Percentiles rank a stretch among this genome's conserved stretches.
Evolutionary conservation across 2,888 invertebrate species (phyloP).

Genomic region (Stratiomys singularior): DNA sequence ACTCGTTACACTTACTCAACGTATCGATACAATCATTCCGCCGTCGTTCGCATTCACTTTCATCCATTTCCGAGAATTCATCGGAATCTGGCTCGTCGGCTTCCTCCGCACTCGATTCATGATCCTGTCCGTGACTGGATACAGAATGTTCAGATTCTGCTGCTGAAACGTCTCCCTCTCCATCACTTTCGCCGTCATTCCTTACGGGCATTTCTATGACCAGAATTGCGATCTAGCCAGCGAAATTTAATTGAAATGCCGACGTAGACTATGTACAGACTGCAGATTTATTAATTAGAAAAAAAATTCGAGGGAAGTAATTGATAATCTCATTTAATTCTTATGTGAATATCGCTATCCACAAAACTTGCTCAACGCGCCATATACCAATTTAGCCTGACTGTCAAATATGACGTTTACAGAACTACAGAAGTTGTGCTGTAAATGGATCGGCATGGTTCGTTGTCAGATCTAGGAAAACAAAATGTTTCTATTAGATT

Average conservation of each 20-base stretch:
- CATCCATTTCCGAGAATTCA: slow-evolving; percentile 91
- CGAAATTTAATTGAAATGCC: not conserved
- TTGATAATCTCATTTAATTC: too few relatives aligned
- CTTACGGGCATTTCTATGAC: slow-evolving; percentile 72
- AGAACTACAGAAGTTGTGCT: not conserved
- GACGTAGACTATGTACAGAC: not conserved
- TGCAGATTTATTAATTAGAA: too few relatives aligned
- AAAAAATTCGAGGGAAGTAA: too few relatives aligned
- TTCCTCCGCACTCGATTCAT: slow-evolving; percentile 79
- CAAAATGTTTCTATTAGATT: too few relatives aligned
- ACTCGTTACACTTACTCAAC: slow-evolving; percentile 67
- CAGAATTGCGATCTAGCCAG: not conserved
- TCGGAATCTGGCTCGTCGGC: slow-evolving; percentile 85
- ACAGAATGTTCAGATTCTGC: slow-evolving; percentile 76
- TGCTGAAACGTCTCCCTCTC: slow-evolving; percentile 75
- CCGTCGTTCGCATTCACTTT: slow-evolving; percentile 87
- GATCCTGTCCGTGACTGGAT: slow-evolving; percentile 73
- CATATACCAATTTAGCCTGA: not conserved
- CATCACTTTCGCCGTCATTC: slow-evolving; percentile 71
- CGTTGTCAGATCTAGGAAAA: too few relatives aligned
- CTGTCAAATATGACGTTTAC: slow-evolving; percentile 26
- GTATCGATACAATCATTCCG: slow-evolving; percentile 86
- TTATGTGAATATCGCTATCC: not conserved
- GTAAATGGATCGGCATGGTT: not conserved
- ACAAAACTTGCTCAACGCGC: slow-evolving; percentile 12